Evolutionary conservation across 2,888 invertebrate genomes (phyloP).

Genomic region (Epinotia demarniana): DNA sequence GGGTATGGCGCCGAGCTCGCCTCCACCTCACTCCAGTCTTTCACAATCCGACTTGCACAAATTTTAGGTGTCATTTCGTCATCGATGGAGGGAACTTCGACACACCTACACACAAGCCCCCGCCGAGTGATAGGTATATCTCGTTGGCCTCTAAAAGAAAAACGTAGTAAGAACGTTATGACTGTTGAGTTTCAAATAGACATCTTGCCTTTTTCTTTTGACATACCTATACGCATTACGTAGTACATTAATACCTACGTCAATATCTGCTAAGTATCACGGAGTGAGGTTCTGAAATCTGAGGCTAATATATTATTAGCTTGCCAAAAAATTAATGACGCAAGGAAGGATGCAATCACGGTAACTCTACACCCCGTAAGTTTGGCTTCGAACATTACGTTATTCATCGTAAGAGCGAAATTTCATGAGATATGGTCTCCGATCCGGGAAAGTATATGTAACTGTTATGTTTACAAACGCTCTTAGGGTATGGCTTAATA

Average conservation of each 20-base stretch:
- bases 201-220: not conserved
- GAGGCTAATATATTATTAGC: slow-evolving; percentile 17
- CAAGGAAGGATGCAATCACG: slow-evolving; percentile 24
- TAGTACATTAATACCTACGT: slow-evolving; percentile 23
- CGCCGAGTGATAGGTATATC: slow-evolving; percentile 41
- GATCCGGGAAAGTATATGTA: not conserved
- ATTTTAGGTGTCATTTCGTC: slow-evolving; percentile 76
- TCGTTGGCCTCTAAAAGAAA: slow-evolving; percentile 17
- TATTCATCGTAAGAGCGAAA: slow-evolving; percentile 1
- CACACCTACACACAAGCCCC: slow-evolving; percentile 71
- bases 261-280: slow-evolving; percentile 22
- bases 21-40: slow-evolving; percentile 74
- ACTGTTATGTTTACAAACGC: too few species aligned
- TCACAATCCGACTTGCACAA: slow-evolving; percentile 80
- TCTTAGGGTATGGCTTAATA: too few species aligned
- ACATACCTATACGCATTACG: not conserved
- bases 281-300: slow-evolving; percentile 27
- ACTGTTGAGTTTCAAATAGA: not conserved
- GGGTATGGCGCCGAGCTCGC: slow-evolving; percentile 62
- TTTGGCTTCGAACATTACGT: slow-evolving; percentile 12
- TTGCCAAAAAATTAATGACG: slow-evolving; percentile 26
- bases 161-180: slow-evolving; percentile 17
- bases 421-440: not conserved
- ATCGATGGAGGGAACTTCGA: slow-evolving; percentile 65
- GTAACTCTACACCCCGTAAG: slow-evolving; percentile 22